Evolutionary conservation across 2,888 invertebrate species (phyloP).

Genomic region (Petrolisthes manimaculis): DNA sequence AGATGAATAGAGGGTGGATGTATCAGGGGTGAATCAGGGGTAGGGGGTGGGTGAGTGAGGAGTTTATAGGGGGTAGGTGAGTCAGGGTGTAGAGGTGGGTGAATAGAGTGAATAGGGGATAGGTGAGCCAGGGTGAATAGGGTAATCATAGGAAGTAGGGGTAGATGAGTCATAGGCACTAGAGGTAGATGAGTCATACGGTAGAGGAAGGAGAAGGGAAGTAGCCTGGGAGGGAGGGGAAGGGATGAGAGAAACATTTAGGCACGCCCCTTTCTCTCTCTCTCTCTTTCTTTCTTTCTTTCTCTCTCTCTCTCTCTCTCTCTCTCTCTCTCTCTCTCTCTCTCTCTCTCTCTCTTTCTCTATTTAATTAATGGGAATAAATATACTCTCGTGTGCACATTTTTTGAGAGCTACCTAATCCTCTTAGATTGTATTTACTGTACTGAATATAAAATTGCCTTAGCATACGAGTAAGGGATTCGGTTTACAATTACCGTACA

Average conservation of each 20-base stretch:
- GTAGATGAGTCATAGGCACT: not conserved
- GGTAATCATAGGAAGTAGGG: not conserved
- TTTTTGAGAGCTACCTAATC: not conserved
- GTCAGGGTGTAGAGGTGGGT: not conserved
- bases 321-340: constrained; percentile 16
- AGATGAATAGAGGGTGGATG: not conserved
- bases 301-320: constrained; percentile 13
- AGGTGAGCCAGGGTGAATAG: not conserved
- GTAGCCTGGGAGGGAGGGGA: not conserved
- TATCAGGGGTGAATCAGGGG: not conserved
- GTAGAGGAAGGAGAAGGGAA: not conserved
- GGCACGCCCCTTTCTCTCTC: too few relatives aligned
- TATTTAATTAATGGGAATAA: not conserved
- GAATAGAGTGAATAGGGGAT: not conserved
- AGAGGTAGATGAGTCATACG: not conserved
- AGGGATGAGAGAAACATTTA: not conserved
- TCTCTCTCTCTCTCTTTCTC: constrained; percentile 24
- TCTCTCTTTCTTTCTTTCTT: not conserved
- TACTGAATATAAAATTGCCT: not conserved
- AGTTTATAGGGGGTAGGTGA: not conserved
- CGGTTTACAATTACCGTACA: too few relatives aligned
- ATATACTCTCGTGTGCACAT: too few relatives aligned
- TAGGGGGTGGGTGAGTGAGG: not conserved
- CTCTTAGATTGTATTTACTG: not conserved
- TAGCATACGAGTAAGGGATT: not conserved